Evolutionary conservation across 2,797 vertebrate species (phyloP).

Genomic region (Sphaeramia orbicularis): DNA sequence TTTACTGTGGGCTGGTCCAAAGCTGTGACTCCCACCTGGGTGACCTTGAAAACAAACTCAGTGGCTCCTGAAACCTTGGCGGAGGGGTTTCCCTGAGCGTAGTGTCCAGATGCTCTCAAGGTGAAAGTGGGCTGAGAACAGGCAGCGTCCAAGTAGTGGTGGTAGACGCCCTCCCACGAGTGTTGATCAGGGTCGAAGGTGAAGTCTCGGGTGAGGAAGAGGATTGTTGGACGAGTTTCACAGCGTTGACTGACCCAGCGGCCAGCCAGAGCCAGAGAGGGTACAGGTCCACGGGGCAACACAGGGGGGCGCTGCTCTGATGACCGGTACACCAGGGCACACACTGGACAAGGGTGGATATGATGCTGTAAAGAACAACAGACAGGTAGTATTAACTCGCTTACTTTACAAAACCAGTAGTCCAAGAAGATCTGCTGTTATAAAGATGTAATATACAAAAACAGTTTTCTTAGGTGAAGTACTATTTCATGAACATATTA

Average conservation of each 20-base stretch:
- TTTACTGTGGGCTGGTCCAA: slow-evolving; percentile 80
- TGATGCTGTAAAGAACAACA: slow-evolving; percentile 85
- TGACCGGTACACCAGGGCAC: slow-evolving; percentile 86
- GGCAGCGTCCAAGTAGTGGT: slow-evolving; percentile 89
- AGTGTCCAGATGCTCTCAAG: slow-evolving; percentile 87
- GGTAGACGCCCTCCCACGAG: slow-evolving; percentile 90
- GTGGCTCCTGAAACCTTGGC: slow-evolving; percentile 82
- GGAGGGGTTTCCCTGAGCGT: slow-evolving; percentile 85
- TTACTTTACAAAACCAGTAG: no score
- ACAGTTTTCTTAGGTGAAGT: no score
- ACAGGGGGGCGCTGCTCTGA: slow-evolving; percentile 87
- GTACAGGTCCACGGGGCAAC: slow-evolving; percentile 68
- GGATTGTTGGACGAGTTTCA: slow-evolving; percentile 88
- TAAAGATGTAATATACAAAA: no score
- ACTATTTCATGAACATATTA: no score
- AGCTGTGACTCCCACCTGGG: slow-evolving; percentile 83
- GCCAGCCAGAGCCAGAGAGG: slow-evolving; percentile 81
- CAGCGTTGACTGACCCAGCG: slow-evolving; percentile 90
- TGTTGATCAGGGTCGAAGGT: slow-evolving; percentile 83
- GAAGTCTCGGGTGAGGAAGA: slow-evolving; percentile 92
- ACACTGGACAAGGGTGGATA: slow-evolving; percentile 88
- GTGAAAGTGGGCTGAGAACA: slow-evolving; percentile 90
- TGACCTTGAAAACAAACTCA: slow-evolving; percentile 91
- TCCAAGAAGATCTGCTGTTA: no score
- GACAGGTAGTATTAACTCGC: neutral